Percentiles rank a stretch among this genome's conserved stretches.
phyloP scores from a whole-genome alignment of 2,797 vertebrate genomes.

The Lindbergichthys nudifrons region DNA sequence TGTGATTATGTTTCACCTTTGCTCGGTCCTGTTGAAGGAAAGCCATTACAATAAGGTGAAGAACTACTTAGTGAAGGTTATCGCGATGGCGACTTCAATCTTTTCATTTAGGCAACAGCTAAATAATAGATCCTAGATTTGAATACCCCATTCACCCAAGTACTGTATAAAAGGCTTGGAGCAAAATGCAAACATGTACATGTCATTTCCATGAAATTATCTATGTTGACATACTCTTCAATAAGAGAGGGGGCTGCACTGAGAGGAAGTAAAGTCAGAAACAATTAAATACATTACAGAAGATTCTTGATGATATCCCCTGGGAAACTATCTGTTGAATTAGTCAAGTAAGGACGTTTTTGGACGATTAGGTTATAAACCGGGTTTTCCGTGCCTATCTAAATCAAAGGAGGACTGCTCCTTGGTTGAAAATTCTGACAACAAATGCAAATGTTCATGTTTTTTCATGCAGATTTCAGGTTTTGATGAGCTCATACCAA shows the following conservation, averaged over 20 bases:
- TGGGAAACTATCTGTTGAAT: background rate
- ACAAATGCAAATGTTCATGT: no score
- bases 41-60: slow-evolving; percentile 39
- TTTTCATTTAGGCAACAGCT: slow-evolving; percentile 29
- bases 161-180: slow-evolving; percentile 7
- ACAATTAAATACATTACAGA: background rate
- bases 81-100: slow-evolving; percentile 25
- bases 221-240: slow-evolving; percentile 47
- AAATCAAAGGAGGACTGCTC: no score
- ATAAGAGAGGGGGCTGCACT: background rate
- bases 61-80: slow-evolving; percentile 48
- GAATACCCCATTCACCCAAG: slow-evolving; percentile 7
- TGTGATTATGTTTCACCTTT: slow-evolving; percentile 41
- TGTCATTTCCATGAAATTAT: slow-evolving; percentile 56
- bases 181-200: slow-evolving; percentile 41
- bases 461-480: no score
- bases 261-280: background rate
- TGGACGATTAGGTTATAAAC: background rate
- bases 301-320: slow-evolving; percentile 4
- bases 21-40: slow-evolving; percentile 8
- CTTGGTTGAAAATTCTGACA: no score
- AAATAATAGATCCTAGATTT: slow-evolving; percentile 21
- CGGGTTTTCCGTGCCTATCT: no score
- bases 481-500: no score
- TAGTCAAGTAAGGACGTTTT: background rate